Evolutionary conservation across 2,888 invertebrate genomes (phyloP).

Genomic region (Pseudeuparius sepicola): DNA sequence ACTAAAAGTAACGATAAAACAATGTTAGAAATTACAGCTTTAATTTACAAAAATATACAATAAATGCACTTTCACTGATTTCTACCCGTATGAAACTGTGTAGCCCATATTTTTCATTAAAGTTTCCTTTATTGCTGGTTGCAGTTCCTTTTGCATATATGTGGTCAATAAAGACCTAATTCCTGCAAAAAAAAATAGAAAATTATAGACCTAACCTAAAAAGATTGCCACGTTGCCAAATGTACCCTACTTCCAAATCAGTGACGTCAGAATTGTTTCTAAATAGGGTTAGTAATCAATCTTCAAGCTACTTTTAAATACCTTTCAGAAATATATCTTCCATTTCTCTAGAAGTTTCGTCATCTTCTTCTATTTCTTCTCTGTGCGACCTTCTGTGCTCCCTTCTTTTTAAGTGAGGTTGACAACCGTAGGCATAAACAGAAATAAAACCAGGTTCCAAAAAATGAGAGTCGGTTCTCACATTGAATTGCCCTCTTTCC

Average conservation of each 20-base stretch:
- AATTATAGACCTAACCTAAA: too few species aligned
- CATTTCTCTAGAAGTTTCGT: slow-evolving; percentile 67
- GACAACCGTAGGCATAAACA: slow-evolving; percentile 76
- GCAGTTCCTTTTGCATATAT: slow-evolving; percentile 74
- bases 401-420: slow-evolving; percentile 36
- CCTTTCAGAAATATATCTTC: slow-evolving; percentile 77
- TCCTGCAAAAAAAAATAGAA: slow-evolving; percentile 17
- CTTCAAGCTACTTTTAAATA: slow-evolving; percentile 33
- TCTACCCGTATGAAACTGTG: slow-evolving; percentile 73
- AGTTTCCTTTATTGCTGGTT: slow-evolving; percentile 78
- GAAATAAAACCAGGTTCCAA: slow-evolving; percentile 77
- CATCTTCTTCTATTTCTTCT: slow-evolving; percentile 38
- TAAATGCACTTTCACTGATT: too few species aligned
- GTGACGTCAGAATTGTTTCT: too few species aligned
- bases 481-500: slow-evolving; percentile 59
- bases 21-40: too few species aligned
- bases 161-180: slow-evolving; percentile 65
- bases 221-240: too few species aligned
- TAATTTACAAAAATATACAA: too few species aligned
- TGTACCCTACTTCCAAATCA: too few species aligned
- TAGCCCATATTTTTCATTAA: slow-evolving; percentile 82
- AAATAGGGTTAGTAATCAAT: too few species aligned
- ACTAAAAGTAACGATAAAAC: too few species aligned
- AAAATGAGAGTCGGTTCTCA: slow-evolving; percentile 73
- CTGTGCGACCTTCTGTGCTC: slow-evolving; percentile 30